Base-by-base conservation (phyloP, 35 echinoderm and acorn worm genomes). In the Lytechinus variegatus region DNA sequence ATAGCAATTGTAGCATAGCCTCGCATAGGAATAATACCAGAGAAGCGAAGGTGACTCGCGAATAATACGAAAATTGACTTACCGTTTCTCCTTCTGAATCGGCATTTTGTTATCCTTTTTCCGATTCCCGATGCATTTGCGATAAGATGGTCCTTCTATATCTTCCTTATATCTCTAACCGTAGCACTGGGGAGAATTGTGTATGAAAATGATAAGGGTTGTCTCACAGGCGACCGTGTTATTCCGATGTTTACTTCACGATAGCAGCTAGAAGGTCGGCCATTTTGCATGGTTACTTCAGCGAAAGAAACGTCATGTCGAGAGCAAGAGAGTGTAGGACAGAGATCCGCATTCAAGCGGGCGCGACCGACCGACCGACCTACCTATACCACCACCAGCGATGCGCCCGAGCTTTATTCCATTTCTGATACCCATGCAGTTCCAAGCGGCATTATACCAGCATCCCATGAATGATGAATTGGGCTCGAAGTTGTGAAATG, bases 21-120 rank as follows among this genome's bases (percentile, higher is more conserved):
- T 79, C 66, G 66, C 66, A 79, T 79, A 79, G 16, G n/a, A 79
- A 79, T 79, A 79, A 44, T 79, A 87, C 88, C 28, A 12, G 10
- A 44, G 52, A 12, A 90, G 10, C 88, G 88, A 90, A 90, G 52
- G 28, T 90, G 28, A 44, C 52, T 54, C 52, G 52, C 88, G n/a
- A 90, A 90, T 90, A 44, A 21, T 4, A 51, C 56, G 53, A 55
- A 27, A 93, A 93, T 57, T 53, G 55, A 93, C 92, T 93, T 93
- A 93, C 92, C 92, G 92, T 93, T 93, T 93, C 92, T 93, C 92
- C 52, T 93, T 93, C 21, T 93, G 92, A 28, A 93, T 93, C 52
- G 92, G 92, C 92, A 93, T 93, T 93, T 93, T 55, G 92, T 57
- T 53, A 12, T 16, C n/a, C 14, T 55, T 28, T 55, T 55, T 55